These are phyloP conservation scores for Zosterops pallidus DNA, from an alignment of 2,113 vertebrate genomes.

Conservation along the genomic window DNA sequence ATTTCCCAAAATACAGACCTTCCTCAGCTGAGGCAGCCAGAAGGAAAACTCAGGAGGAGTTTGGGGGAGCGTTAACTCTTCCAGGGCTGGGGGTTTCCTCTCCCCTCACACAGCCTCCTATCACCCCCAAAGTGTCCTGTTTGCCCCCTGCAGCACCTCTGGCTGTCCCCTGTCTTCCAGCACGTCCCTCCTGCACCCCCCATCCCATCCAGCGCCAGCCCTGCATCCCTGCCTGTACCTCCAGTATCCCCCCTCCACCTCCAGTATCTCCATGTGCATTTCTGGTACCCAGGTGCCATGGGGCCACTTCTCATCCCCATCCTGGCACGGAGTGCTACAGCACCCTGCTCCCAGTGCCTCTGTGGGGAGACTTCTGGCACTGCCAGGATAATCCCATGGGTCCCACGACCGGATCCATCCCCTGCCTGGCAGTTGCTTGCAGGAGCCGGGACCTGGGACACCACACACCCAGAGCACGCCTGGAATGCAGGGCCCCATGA, in stretches of 20 bases:
- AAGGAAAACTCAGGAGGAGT: slow-evolving; percentile 79
- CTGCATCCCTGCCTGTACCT: background rate
- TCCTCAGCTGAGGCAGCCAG: slow-evolving; percentile 84
- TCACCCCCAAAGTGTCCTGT: background rate
- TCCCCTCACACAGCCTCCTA: rapidly evolving
- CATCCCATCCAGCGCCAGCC: background rate
- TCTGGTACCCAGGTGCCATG: background rate
- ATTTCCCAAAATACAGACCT: slow-evolving; percentile 74
- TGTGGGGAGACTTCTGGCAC: background rate
- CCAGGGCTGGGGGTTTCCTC: background rate
- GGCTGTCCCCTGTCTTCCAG: background rate
- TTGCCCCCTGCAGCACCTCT: background rate
- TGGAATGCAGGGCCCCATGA: too few species aligned
- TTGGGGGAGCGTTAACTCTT: slow-evolving; percentile 57
- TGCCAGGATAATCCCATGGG: background rate
- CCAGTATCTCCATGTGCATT: background rate
- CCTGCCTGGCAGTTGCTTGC: background rate
- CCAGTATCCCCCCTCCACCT: too few species aligned
- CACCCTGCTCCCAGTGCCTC: background rate
- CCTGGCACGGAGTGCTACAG: background rate
- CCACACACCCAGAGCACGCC: background rate
- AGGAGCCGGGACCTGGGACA: background rate
- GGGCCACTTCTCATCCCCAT: background rate
- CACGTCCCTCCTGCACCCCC: too few species aligned
- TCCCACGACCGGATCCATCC: background rate